A percentile compares a stretch with the other conserved stretches of the same genome.
Evolutionary conservation across 1,140 invertebrate species (phyloP).

Genomic region (Metaphire vulgaris): DNA sequence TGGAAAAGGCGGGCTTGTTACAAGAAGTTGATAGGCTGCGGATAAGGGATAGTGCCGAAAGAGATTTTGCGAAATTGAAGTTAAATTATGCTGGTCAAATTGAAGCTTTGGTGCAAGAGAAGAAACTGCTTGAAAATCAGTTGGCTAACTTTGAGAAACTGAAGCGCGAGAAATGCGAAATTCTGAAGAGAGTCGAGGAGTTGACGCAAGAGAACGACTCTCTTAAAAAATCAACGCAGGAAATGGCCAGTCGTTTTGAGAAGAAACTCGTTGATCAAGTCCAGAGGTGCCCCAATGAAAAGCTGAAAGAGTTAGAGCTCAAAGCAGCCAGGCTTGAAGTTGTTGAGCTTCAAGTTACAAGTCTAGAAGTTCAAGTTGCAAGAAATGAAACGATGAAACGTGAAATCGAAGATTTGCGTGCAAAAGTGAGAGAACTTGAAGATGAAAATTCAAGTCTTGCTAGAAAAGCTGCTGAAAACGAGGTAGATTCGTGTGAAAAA

Average conservation of each 20-base stretch:
- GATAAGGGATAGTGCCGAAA: not conserved
- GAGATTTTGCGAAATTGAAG: not conserved
- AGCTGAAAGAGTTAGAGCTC: too few relatives aligned
- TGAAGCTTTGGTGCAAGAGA: not conserved
- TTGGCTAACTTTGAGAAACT: not conserved
- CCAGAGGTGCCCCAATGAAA: too few relatives aligned
- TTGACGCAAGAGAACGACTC: not conserved
- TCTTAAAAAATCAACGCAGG: not conserved
- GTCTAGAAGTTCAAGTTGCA: too few relatives aligned
- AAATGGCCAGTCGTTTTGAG: not conserved
- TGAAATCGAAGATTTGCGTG: too few relatives aligned
- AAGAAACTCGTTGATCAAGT: not conserved
- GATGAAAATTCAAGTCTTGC: too few relatives aligned
- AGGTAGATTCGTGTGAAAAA: too few relatives aligned
- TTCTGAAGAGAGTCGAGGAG: conserved; percentile 21
- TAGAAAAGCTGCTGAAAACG: too few relatives aligned
- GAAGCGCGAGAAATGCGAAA: conserved; percentile 16
- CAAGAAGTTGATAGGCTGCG: not conserved
- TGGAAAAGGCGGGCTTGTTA: not conserved
- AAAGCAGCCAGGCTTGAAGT: too few relatives aligned
- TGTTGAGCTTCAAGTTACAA: too few relatives aligned
- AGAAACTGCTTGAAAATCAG: not conserved
- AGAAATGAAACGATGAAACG: too few relatives aligned
- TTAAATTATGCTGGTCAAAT: not conserved
- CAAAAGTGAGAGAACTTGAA: too few relatives aligned